Conservation (phyloP, 2,797 vertebrate species). For the Sphaeramia orbicularis region DNA sequence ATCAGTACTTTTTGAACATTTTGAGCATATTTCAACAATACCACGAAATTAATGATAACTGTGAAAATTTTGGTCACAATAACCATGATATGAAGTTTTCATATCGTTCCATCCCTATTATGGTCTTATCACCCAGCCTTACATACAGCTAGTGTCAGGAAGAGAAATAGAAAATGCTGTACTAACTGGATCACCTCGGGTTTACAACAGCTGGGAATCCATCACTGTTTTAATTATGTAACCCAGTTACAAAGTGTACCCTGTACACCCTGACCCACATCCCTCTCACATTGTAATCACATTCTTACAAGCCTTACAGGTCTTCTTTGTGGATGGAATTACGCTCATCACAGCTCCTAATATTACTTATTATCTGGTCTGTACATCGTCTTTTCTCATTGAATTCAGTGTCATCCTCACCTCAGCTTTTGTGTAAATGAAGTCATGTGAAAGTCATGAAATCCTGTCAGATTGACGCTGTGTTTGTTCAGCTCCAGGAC, state of each 20-base stretch:
- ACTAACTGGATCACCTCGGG: not conserved
- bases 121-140: no score
- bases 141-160: not conserved
- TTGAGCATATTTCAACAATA: no score
- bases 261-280: conserved; percentile 32
- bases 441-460: not conserved
- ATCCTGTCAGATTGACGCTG: not conserved
- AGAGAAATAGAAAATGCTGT: conserved; percentile 7
- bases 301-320: not conserved
- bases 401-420: not conserved
- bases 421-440: not conserved
- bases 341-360: conserved; percentile 11
- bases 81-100: no score
- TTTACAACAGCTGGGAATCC: conserved; percentile 17
- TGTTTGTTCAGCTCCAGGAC: not conserved
- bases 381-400: not conserved
- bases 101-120: no score
- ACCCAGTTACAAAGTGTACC: conserved; percentile 24
- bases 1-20: no score
- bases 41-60: no score
- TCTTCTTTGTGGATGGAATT: conserved; percentile 16
- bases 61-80: no score
- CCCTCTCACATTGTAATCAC: conserved; percentile 25
- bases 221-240: conserved; percentile 35
- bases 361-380: conserved; percentile 2